A percentile compares a stretch with the other conserved stretches of the same genome.
phyloP scores from a whole-genome alignment of 2,113 vertebrate genomes.

The Festucalex cinctus region DNA sequence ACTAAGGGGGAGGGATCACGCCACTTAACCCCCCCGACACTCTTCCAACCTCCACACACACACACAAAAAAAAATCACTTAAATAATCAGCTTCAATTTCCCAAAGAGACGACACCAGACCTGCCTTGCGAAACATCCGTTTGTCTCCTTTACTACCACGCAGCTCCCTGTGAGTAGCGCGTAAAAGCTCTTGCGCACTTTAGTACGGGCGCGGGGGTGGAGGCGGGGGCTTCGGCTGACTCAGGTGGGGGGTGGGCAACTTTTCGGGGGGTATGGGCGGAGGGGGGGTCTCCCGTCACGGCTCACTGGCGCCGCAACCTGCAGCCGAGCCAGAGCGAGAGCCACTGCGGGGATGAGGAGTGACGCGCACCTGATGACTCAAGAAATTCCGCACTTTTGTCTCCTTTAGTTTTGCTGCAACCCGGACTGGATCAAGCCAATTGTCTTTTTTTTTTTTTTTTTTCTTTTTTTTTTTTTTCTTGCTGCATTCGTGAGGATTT shows the following conservation, averaged over 20 bases:
- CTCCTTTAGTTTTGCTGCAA: constrained; percentile 21
- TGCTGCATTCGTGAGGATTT: constrained; percentile 67
- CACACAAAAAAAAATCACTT: not conserved
- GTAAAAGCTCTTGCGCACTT: not conserved
- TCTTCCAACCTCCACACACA: not conserved
- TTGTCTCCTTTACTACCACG: not conserved
- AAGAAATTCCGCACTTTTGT: no score
- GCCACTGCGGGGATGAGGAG: constrained; percentile 1
- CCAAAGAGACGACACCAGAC: not conserved
- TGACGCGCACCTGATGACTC: not conserved
- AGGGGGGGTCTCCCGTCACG: not conserved
- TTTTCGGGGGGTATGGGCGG: not conserved
- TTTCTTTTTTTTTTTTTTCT: constrained; percentile 22
- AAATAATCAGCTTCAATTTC: not conserved
- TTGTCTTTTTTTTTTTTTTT: constrained; percentile 27
- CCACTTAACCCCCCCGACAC: not conserved
- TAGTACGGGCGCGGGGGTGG: not conserved
- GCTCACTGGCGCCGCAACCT: not conserved
- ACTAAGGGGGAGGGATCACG: not conserved
- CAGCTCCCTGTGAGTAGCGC: not conserved
- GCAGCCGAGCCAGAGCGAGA: not conserved
- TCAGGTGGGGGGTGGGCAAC: not conserved
- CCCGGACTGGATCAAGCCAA: constrained; percentile 37
- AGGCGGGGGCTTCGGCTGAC: not conserved
- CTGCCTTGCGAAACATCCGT: not conserved